Base-by-base conservation (phyloP, 1,140 invertebrate species). In the Plutomurus gul region DNA sequence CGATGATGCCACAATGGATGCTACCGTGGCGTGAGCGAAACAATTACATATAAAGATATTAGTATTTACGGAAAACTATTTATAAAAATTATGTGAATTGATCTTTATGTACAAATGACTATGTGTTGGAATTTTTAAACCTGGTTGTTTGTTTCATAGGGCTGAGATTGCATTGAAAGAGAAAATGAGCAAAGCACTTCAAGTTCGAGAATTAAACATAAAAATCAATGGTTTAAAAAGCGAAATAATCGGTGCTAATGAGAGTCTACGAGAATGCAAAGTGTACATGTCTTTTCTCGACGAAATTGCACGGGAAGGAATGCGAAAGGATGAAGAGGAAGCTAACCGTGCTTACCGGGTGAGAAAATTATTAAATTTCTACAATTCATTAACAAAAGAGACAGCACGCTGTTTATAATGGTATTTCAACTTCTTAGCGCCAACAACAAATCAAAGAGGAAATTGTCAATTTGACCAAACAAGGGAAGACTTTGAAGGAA, bases 391-490 rank as follows among this genome's bases (percentile, higher is more conserved):
- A n/a, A 3, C 4, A 5, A 4, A n/a, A 1, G 10, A 65, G n/a
- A n/a, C n/a, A n/a, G n/a, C n/a, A n/a, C n/a, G n/a, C 56, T 65
- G 5, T 4, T 5, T 5, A 60, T 10, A 43, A 43, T 36, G 4
- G 5, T 30, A 36, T 27, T 65, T 30, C 16, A 65, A 36, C 8
- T 80, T 18, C 2, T 7, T 33, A 81, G 78, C 56, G 82, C 22
- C 46, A 77, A 33, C 74, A 79, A 74, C 82, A 83, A 80, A 75
- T 83, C 13, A 83, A 81, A 43, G 82, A 83, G 51, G 80, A 83
- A 43, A 40, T 83, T 13, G 49, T 79, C 2, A 70, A 60, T 3
- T 83, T 75, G 20, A 43, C 81, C 16, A 74, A 75, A 40, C 39
- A 83, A 75, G 82, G 82, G 37, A 80, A 80, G 77, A 77, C 74